phyloP scores from a whole-genome alignment of 2,888 invertebrate genomes.

The Steromphala cineraria region DNA sequence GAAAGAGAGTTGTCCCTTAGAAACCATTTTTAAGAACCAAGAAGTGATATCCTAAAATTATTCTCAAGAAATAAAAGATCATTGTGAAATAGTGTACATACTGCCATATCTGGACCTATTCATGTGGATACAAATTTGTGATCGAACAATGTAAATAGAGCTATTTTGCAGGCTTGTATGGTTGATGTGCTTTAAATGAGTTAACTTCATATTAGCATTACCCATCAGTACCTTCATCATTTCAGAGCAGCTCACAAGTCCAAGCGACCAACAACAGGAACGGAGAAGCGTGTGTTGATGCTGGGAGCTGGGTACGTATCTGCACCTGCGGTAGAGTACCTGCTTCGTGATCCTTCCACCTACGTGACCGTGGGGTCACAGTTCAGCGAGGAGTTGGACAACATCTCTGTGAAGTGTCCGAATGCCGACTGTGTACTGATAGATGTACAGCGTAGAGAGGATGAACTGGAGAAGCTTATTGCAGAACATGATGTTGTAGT shows the following conservation, averaged over 20 bases:
- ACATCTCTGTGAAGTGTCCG: slow-evolving; percentile 83
- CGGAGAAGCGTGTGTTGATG: slow-evolving; percentile 85
- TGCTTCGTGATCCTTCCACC: slow-evolving; percentile 87
- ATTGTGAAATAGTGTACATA: no score
- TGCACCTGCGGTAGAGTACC: slow-evolving; percentile 94
- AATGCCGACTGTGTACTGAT: slow-evolving; percentile 86
- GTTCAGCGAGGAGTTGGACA: slow-evolving; percentile 91
- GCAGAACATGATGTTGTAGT: slow-evolving; percentile 79
- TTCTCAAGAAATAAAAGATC: no score
- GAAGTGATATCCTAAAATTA: no score
- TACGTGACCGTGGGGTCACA: slow-evolving; percentile 90
- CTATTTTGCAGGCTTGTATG: no score
- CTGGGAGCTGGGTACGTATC: slow-evolving; percentile 97
- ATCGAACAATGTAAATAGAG: no score
- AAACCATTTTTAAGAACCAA: no score
- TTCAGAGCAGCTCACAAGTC: slow-evolving; percentile 81
- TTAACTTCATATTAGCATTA: no score
- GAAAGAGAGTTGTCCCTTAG: no score
- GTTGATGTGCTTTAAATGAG: no score
- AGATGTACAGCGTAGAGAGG: slow-evolving; percentile 85
- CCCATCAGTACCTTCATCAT: no score
- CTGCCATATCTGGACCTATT: no score
- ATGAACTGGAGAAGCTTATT: slow-evolving; percentile 84
- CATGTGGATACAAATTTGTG: no score
- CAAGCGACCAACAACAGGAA: slow-evolving; percentile 78